Evolutionary conservation across 2,113 vertebrate species (phyloP).

Genomic region (Piliocolobus tephrosceles): DNA sequence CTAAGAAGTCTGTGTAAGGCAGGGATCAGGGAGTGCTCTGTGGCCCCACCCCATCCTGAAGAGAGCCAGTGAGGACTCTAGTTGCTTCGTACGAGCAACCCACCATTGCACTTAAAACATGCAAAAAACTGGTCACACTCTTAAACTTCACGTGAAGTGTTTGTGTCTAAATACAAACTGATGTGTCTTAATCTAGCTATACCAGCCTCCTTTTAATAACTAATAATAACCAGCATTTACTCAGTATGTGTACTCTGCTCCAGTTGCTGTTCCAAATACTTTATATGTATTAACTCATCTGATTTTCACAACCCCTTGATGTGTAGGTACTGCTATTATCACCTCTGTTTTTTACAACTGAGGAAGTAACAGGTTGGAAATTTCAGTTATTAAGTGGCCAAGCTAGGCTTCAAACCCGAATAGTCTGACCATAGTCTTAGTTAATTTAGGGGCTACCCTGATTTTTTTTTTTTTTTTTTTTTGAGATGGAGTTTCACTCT

Average conservation of each 20-base stretch:
- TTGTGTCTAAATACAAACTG: slow-evolving; percentile 19
- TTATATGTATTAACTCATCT: not conserved
- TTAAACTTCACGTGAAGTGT: slow-evolving; percentile 2
- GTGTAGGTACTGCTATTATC: not conserved
- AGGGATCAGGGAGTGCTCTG: not conserved
- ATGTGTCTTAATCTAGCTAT: not conserved
- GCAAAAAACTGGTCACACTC: not conserved
- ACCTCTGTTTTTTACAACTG: not conserved
- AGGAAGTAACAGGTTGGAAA: not conserved
- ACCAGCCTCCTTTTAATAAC: not conserved
- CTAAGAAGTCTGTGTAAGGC: not conserved
- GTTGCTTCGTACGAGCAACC: not conserved
- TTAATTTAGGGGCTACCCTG: not conserved
- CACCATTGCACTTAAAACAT: not conserved
- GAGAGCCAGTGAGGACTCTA: not conserved
- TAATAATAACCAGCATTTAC: not conserved
- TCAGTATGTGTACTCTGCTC: not conserved
- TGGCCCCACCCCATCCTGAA: not conserved
- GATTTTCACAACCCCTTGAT: not conserved
- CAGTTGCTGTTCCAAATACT: not conserved
- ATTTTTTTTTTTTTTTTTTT: too few relatives aligned
- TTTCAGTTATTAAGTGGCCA: not conserved
- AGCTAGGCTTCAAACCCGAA: not conserved
- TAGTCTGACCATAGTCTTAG: not conserved
- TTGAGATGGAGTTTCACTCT: too few relatives aligned